phyloP scores from a whole-genome alignment of 1,140 invertebrate species.

The Probaryconus sp. region DNA sequence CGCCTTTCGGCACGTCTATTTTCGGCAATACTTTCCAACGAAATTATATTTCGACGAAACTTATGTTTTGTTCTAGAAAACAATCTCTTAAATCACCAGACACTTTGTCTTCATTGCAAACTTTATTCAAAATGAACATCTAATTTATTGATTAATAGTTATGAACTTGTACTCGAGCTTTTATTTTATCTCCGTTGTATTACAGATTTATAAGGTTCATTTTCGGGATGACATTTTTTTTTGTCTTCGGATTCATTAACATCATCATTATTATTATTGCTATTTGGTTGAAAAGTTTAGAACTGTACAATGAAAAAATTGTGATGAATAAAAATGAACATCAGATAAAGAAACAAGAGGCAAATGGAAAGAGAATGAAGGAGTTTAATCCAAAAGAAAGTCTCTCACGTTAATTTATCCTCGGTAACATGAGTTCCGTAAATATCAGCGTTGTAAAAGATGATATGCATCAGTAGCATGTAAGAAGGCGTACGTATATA shows the following conservation, averaged over 20 bases:
- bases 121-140: conserved; percentile 33
- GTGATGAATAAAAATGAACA: not conserved
- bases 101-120: conserved; percentile 48
- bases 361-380: not conserved
- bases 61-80: conserved; percentile 52
- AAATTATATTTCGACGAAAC: conserved; percentile 60
- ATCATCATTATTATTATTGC: too few relatives aligned
- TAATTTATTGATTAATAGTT: conserved; percentile 42
- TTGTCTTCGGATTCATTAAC: too few relatives aligned
- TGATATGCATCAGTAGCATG: conserved; percentile 60
- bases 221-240: too few relatives aligned
- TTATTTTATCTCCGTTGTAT: conserved; percentile 34
- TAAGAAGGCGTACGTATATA: conserved; percentile 56
- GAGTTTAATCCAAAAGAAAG: conserved; percentile 20
- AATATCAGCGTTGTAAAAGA: conserved; percentile 26
- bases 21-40: conserved; percentile 50
- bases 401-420: conserved; percentile 49
- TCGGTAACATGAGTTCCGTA: conserved; percentile 36
- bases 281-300: too few relatives aligned
- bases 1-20: conserved; percentile 47
- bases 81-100: conserved; percentile 39
- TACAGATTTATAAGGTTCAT: not conserved
- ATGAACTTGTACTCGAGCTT: conserved; percentile 39
- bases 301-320: too few relatives aligned
- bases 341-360: not conserved